Percentiles rank a stretch among this genome's conserved stretches.
Evolutionary conservation across 2,888 invertebrate species (phyloP).

Genomic region (Argyresthia goedartella): DNA sequence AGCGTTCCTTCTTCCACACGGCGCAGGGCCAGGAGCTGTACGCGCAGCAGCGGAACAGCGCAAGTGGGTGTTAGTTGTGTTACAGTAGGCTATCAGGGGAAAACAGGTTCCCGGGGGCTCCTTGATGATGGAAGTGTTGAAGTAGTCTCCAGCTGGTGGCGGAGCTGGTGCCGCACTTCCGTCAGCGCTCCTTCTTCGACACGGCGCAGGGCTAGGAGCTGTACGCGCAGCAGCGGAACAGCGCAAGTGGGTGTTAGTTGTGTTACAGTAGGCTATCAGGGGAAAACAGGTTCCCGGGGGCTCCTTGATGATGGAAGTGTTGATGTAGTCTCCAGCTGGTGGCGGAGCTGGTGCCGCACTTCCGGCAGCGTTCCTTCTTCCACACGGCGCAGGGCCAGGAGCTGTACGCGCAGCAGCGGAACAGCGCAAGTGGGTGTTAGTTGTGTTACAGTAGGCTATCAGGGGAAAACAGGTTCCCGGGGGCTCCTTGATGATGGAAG

Average conservation of each 20-base stretch:
- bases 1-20: constrained; percentile 75
- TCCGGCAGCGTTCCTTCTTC: constrained; percentile 74
- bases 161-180: constrained; percentile 75
- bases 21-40: constrained; percentile 71
- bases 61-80: constrained; percentile 29
- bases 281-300: too few species aligned
- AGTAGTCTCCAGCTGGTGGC: constrained; percentile 84
- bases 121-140: too few species aligned
- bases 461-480: too few species aligned
- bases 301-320: too few species aligned
- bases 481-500: too few species aligned
- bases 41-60: constrained; percentile 38
- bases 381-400: constrained; percentile 74
- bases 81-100: too few species aligned
- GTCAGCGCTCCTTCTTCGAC: constrained; percentile 74
- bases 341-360: constrained; percentile 75
- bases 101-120: too few species aligned
- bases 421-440: constrained; percentile 30
- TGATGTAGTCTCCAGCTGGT: constrained; percentile 86
- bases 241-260: constrained; percentile 29
- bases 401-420: constrained; percentile 53
- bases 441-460: too few species aligned
- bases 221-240: constrained; percentile 47
- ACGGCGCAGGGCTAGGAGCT: constrained; percentile 72
- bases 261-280: too few species aligned